Base-by-base conservation (phyloP, 2,113 vertebrate genomes). In the Sander lucioperca region DNA sequence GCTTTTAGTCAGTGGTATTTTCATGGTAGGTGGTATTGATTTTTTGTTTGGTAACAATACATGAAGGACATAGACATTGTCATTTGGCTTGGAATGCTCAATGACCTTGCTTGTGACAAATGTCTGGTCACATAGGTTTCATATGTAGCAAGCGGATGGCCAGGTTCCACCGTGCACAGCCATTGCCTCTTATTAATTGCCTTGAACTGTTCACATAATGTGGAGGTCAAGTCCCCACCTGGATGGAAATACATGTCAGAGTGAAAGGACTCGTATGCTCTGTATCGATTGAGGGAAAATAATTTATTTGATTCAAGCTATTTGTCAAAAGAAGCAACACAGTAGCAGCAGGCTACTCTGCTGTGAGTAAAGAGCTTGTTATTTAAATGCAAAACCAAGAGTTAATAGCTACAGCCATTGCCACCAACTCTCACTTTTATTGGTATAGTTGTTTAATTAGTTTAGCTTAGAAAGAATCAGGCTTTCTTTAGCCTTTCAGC, bases 31-130 rank as follows among this genome's bases (percentile, higher is more conserved):
- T 5, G 13, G 15, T 43, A 39, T 67, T 70, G 12, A 66, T 64
- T n/a, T 39, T 69, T 63, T 27, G 5, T 39, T 48, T 73, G n/a
- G 19, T 43, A 62, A n/a, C 0, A 58, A n/a, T 18, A 76, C 23
- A 21, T 33, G 33, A 47, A 75, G 63, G 56, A 68, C 33, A 19
- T 9, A 11, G 0, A 15, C 33, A 27, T 43, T 48, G 56, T 71
- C n/a, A 21, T 83, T 53, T 36, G 14, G 56, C 45, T 75, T 43
- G 53, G 43, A 65, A 68, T 51, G 79, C 58, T 65, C 58, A 58
- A 16, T 62, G 88, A 86, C 76, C 73, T 75, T 71, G 70, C 82
- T 78, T 39, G 61, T 72, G 59, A 90, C 83, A 81, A 80, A 84
- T 74, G 82, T 70, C 33, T 23, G 75, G 19, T 84, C 74, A 71